Evolutionary conservation across 2,797 vertebrate genomes (phyloP).

Genomic region (Pangasius macronema): DNA sequence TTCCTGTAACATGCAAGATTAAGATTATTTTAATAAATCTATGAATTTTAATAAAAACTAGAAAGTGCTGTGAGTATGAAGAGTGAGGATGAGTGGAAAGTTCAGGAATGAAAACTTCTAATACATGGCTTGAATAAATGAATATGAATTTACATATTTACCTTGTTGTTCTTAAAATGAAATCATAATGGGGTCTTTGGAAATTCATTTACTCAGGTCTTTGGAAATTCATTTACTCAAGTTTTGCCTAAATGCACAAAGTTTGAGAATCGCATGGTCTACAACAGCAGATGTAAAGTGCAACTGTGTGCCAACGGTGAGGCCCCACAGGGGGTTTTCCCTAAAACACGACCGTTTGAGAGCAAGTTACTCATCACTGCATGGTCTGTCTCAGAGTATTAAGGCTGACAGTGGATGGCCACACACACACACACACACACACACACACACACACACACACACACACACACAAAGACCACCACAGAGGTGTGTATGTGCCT

Average conservation of each 20-base stretch:
- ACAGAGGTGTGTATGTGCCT: slow-evolving; percentile 9
- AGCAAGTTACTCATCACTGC: slow-evolving; percentile 39
- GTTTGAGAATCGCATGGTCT: neutral
- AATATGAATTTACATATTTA: neutral
- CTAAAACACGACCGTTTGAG: slow-evolving; percentile 40
- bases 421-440: slow-evolving; percentile 17
- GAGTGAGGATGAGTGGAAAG: neutral
- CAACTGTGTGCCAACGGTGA: neutral
- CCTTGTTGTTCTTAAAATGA: neutral
- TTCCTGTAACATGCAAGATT: neutral
- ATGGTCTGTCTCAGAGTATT: slow-evolving; percentile 21
- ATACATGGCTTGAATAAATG: neutral
- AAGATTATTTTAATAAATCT: neutral
- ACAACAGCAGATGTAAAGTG: neutral
- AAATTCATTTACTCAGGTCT: neutral
- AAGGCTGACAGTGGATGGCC: slow-evolving; percentile 1
- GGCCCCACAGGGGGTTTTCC: slow-evolving; percentile 11
- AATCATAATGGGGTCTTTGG: neutral
- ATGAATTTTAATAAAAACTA: neutral
- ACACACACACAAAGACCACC: slow-evolving; percentile 29
- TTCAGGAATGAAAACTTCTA: neutral
- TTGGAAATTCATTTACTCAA: neutral
- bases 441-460: slow-evolving; percentile 6
- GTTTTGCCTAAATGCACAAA: neutral
- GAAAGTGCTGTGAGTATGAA: neutral